Conservation (phyloP, 2,113 vertebrate genomes). For the Nesoenas mayeri region DNA sequence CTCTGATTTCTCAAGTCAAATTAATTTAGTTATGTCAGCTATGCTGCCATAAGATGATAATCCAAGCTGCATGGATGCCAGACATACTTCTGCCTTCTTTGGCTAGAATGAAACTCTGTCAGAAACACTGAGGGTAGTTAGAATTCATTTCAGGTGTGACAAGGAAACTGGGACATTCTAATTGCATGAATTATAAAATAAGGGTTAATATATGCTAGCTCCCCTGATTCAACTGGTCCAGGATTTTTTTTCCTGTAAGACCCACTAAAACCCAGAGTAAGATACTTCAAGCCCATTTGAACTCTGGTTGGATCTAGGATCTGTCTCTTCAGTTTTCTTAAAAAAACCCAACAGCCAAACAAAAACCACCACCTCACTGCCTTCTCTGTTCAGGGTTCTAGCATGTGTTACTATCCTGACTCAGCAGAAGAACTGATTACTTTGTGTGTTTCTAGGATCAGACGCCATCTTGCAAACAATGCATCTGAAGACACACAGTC, state of each 20-base stretch:
- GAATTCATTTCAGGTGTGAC: slow-evolving; percentile 8
- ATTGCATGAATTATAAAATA: not conserved
- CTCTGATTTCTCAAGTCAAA: slow-evolving; percentile 76
- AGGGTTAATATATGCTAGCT: not conserved
- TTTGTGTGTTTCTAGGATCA: not conserved
- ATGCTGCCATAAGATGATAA: slow-evolving; percentile 77
- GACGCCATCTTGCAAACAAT: not conserved
- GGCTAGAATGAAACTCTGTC: slow-evolving; percentile 23
- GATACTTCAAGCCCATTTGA: not conserved
- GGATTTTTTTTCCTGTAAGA: not conserved
- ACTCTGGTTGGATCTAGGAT: not conserved
- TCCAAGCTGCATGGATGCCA: slow-evolving; percentile 62
- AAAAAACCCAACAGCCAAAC: not conserved
- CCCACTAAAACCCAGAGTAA: not conserved
- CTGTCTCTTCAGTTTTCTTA: not conserved
- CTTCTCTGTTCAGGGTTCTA: not conserved
- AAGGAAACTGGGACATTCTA: not conserved
- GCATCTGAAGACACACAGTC: not conserved
- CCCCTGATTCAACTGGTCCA: rapidly evolving
- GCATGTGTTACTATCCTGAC: not conserved
- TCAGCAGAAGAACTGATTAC: not conserved
- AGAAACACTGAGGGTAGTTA: not conserved
- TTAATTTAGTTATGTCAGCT: slow-evolving; percentile 80
- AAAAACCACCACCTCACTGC: not conserved
- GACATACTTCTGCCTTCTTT: slow-evolving; percentile 72